phyloP scores from a whole-genome alignment of 2,113 vertebrate genomes.

The Trochalopteron elliotii region DNA sequence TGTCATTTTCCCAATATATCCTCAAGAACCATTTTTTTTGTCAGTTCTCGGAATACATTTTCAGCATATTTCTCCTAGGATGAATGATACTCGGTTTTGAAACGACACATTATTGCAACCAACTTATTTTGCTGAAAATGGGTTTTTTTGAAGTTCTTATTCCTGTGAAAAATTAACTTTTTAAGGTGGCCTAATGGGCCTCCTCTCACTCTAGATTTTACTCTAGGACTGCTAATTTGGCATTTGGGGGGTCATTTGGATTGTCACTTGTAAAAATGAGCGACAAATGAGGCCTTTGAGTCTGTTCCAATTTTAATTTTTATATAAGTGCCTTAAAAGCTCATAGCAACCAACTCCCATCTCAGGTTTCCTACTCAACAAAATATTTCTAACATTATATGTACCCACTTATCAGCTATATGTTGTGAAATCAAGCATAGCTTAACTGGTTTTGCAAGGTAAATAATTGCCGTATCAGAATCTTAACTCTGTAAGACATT shows the following conservation, averaged over 20 bases:
- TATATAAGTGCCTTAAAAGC: background rate
- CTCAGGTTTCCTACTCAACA: background rate
- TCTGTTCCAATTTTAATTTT: background rate
- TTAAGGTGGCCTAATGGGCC: background rate
- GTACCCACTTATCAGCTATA: background rate
- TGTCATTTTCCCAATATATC: background rate
- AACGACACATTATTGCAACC: background rate
- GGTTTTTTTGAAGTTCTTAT: background rate
- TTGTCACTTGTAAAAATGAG: background rate
- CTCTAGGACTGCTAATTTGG: background rate
- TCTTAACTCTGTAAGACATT: background rate
- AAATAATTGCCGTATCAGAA: background rate
- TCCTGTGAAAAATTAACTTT: background rate
- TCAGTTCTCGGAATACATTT: background rate
- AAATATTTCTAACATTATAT: background rate
- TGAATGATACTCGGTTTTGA: background rate
- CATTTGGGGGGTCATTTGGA: background rate
- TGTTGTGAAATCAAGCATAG: background rate
- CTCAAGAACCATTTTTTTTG: background rate
- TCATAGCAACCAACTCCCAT: background rate
- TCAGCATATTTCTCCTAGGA: background rate
- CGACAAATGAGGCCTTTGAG: background rate
- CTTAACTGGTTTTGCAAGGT: background rate
- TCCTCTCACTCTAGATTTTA: background rate
- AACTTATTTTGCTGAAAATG: background rate